Evolutionary conservation across 2,797 vertebrate genomes (phyloP), one percentile per base, ranked within the genome.

Genomic region (Jordanella pulchra): DNA sequence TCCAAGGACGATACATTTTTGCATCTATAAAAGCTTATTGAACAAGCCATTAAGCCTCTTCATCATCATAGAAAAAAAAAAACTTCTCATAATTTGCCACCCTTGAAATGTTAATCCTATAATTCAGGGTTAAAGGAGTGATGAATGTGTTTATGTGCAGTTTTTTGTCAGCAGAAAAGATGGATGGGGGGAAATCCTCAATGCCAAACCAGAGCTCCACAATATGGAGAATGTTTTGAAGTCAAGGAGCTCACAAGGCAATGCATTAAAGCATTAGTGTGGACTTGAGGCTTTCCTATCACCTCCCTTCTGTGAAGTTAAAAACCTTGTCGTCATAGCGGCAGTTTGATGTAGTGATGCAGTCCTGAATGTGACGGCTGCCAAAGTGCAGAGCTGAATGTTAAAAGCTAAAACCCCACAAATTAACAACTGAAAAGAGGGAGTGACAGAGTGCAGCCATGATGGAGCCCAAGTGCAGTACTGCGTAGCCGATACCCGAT

Each of bases 361-460:
- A 76, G 70, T 78, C 67, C 35, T 80, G 82, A 77, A 84, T 84
- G 84, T 86, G 89, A 90, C 83, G 81, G 84, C 87, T 85, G 83
- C 68, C 53, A 70, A 69, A 72, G 81, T n/a, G 74, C 15, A 70
- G 82, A 69, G 75, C 79, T 68, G 83, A 82, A 86, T 84, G 83
- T 83, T 85, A 85, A 91, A 73, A 82, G 83, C 65, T 63, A 69
- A 71, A 69, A 63, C 27, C 54, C 79, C 84, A 81, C 83, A 91
- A 88, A 90, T 91, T 84, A 90, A 85, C 84, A 70, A 75, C 82
- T 80, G 82, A 89, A 89, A 91, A 87, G 81, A 78, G 75, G 84
- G 76, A 87, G 82, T 91, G 91, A 92, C 90, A 85, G 84, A 87
- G 74, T 82, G 87, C 64, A 69, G 79, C 78, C 63, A n/a, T 72